Evolutionary conservation across 1,140 invertebrate species (phyloP), one percentile per base, ranked within the genome.

Genomic region (Pseudachorutes palmiensis): DNA sequence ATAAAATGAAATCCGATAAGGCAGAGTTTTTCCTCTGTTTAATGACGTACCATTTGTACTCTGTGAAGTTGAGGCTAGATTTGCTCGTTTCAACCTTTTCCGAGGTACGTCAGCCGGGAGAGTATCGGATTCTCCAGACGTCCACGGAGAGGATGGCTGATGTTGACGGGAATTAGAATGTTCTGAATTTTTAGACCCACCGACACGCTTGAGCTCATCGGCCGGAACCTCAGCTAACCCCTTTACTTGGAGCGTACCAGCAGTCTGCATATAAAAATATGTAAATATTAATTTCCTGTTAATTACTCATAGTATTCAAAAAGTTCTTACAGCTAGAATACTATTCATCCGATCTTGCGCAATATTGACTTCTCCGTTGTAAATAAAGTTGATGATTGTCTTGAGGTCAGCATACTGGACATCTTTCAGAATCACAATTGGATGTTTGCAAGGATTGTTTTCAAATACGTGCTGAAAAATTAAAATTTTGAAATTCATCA

Each of bases 311-410:
- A 41, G 19, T n/a, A n/a, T n/a, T n/a, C n/a, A n/a, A n/a, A n/a
- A n/a, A n/a, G 24, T 26, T 59, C 75, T 76, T 78, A 84, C 86
- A 3, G 91, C 89, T 64, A 94, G 82, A 71, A 94, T 88, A 74
- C 89, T 85, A 68, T 88, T 88, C 69, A 94, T 79, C 76, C 92
- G 88, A 74, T 92, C 90, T 75, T 92, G 88, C 14, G 88, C 88
- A 22, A 94, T 89, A 79, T 93, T 92, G 1, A 93, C 90, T 82
- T 93, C 90, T 0, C 91, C 91, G 76, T 89, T 90, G 77, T 94
- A 94, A 87, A 94, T 93, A 76, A 93, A 94, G 74, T 92, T 89
- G 2, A 94, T 88, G 82, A 94, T 89, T 36, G 88, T 90, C 76
- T 89, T 89, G 48, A 94, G 81, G 80, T 94, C 90, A 57, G 84